Evolutionary conservation across 1,140 invertebrate species (phyloP).

Genomic region (Eumaeus atala): DNA sequence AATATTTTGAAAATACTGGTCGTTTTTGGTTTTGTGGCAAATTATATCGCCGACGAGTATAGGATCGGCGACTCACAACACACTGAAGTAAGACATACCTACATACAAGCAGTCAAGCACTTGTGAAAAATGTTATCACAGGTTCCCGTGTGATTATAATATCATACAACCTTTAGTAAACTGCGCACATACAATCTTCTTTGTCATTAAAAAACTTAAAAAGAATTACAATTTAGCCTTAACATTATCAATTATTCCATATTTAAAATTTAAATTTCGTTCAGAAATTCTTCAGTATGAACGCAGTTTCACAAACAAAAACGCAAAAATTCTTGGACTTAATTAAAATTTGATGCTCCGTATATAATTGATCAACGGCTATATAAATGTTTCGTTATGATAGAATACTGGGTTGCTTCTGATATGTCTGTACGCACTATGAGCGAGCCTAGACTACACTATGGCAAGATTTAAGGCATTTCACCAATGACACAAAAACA

Average conservation of each 20-base stretch:
- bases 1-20: conserved; percentile 60
- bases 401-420: conserved; percentile 47
- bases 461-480: conserved; percentile 61
- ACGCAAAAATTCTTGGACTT: not conserved
- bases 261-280: conserved; percentile 12
- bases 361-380: conserved; percentile 15
- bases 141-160: conserved; percentile 63
- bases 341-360: conserved; percentile 4
- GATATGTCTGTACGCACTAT: conserved; percentile 63
- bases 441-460: conserved; percentile 27
- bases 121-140: conserved; percentile 68
- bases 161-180: conserved; percentile 24
- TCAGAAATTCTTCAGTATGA: conserved; percentile 1
- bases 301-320: conserved; percentile 9
- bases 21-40: conserved; percentile 59
- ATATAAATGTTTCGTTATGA: conserved; percentile 20
- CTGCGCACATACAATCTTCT: conserved; percentile 11
- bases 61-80: conserved; percentile 36
- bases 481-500: conserved; percentile 57
- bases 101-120: conserved; percentile 62
- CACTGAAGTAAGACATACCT: conserved; percentile 41
- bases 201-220: conserved; percentile 18
- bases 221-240: conserved; percentile 20
- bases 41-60: conserved; percentile 22
- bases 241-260: conserved; percentile 7